These are phyloP conservation scores for Lacerta viridis DNA, from an alignment of 2,797 vertebrate genomes.

Conservation along the genomic window DNA sequence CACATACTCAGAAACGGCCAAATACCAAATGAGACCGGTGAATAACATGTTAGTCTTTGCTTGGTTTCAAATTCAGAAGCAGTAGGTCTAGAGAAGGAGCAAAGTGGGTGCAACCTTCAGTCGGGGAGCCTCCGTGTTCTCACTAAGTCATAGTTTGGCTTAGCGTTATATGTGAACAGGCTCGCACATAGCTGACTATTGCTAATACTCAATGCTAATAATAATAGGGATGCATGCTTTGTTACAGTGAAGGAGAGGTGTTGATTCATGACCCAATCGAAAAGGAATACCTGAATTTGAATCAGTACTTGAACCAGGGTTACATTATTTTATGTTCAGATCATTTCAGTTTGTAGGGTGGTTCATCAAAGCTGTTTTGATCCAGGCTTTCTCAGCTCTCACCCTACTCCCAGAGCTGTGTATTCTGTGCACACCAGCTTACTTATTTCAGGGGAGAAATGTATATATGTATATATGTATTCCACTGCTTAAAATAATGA, in stretches of 20 bases:
- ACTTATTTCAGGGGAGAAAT: conserved; percentile 6
- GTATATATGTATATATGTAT: background rate
- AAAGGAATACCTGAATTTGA: conserved; percentile 15
- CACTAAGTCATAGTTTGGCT: too few relatives aligned
- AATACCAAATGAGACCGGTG: too few relatives aligned
- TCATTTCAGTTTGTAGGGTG: conserved; percentile 1
- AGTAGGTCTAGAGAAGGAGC: too few relatives aligned
- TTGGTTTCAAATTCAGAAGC: too few relatives aligned
- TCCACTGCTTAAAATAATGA: conserved; percentile 31
- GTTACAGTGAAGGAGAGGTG: background rate
- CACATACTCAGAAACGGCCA: too few relatives aligned
- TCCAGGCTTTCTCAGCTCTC: background rate
- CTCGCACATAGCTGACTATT: too few relatives aligned
- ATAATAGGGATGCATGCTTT: background rate
- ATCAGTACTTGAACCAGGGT: background rate
- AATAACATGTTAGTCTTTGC: too few relatives aligned
- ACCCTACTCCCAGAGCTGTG: background rate
- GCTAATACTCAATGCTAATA: background rate
- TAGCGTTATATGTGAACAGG: too few relatives aligned
- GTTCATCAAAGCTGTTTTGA: background rate
- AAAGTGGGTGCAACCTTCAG: too few relatives aligned
- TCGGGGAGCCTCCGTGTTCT: too few relatives aligned
- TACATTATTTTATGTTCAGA: background rate
- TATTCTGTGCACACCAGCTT: background rate
- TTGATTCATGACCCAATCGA: conserved; percentile 17